Conservation (phyloP, 2,888 invertebrate genomes). For the Drosophila paramelanica region DNA sequence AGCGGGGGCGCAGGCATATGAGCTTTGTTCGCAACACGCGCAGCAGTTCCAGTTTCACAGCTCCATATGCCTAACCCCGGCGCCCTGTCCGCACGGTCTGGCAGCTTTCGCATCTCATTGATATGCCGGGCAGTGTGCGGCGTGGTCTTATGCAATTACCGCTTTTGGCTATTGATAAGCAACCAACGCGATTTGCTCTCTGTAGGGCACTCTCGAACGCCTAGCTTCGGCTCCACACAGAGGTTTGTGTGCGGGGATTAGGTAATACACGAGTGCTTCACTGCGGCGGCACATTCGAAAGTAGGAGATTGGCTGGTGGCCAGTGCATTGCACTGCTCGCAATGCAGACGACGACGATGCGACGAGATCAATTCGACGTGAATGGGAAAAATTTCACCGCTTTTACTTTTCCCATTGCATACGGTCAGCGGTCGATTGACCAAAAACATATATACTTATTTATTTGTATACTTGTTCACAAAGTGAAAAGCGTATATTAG, state of each 20-base stretch:
- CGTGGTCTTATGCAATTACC: slow-evolving; percentile 47
- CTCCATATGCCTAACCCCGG: background rate
- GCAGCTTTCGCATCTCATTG: slow-evolving; percentile 60
- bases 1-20: slow-evolving; percentile 30
- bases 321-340: slow-evolving; percentile 72
- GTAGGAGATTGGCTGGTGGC: slow-evolving; percentile 39
- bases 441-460: slow-evolving; percentile 10
- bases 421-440: slow-evolving; percentile 36
- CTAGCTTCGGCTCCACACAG: slow-evolving; percentile 7
- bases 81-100: background rate
- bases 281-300: slow-evolving; percentile 32
- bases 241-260: slow-evolving; percentile 16
- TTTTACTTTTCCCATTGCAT: slow-evolving; percentile 70
- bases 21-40: slow-evolving; percentile 25
- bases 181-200: slow-evolving; percentile 15
- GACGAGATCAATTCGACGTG: slow-evolving; percentile 71
- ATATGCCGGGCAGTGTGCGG: slow-evolving; percentile 60
- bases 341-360: slow-evolving; percentile 55
- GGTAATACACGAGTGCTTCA: slow-evolving; percentile 31
- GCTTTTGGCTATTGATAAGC: slow-evolving; percentile 38
- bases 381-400: slow-evolving; percentile 79
- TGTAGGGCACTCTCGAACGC: slow-evolving; percentile 39
- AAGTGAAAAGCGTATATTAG: too few relatives aligned
- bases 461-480: background rate
- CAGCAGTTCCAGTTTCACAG: slow-evolving; percentile 20